Evolutionary conservation across 2,888 invertebrate genomes (phyloP), one percentile per base, ranked within the genome.

Genomic region (Hyposoter didymator): DNA sequence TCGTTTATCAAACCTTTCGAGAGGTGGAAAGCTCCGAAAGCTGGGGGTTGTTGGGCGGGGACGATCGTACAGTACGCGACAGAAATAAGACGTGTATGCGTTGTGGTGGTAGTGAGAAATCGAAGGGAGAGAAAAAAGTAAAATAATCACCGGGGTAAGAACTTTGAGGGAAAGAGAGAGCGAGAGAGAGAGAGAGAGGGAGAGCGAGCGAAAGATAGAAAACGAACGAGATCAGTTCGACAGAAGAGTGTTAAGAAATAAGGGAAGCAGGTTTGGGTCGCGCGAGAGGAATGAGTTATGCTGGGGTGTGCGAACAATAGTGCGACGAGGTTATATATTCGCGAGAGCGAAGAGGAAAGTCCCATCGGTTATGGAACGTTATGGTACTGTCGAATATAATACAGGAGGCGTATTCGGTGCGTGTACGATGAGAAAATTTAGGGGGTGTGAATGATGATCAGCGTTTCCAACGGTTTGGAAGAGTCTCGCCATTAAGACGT

Each of bases 261-360:
- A 82, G 84, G 79, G 78, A 81, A 64, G 78, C 82, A 55, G 78
- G 79, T 28, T 74, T 79, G 17, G 19, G 35, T 80, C 32, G 79
- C 32, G 79, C 55, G 47, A 75, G 75, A 66, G 75, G 72, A 66
- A 82, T 79, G 66, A 85, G 82, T 72, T 82, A 79, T 79, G 43
- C 66, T 70, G 39, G 85, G 82, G 82, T 82, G 84, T 69, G 70
- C 70, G 82, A 75, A 82, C 85, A 85, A 75, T 82, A 75, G 72
- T 82, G 39, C 39, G 79, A 82, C 79, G 74, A 59, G 75, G 73
- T 66, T 80, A 69, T 59, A 45, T 64, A 52, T 64, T 82, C 78
- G 78, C 78, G 72, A 72, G 59, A 52, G 62, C 82, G 49, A 52
- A 52, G 12, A 49, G 52, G 22, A 79, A 85, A 52, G 43, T 79